These are phyloP conservation scores for Cephus spinipes DNA, from an alignment of 2,888 invertebrate genomes.

Conservation along the genomic window DNA sequence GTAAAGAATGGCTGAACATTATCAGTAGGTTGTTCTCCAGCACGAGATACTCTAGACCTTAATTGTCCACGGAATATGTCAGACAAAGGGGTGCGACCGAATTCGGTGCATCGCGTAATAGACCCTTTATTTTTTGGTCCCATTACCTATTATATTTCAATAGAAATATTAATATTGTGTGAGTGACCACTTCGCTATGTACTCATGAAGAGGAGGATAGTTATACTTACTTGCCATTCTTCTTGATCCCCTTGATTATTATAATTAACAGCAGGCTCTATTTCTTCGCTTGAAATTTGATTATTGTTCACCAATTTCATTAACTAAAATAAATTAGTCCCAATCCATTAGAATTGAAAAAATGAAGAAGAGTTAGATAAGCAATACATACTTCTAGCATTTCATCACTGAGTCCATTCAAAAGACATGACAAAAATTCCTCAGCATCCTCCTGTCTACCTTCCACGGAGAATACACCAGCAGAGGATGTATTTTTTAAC, in stretches of 20 bases:
- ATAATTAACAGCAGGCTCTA: slow-evolving; percentile 61
- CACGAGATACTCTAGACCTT: slow-evolving; percentile 83
- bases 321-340: slow-evolving; percentile 61
- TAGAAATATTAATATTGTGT: slow-evolving; percentile 17
- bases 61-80: slow-evolving; percentile 95
- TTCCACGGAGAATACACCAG: slow-evolving; percentile 79
- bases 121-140: slow-evolving; percentile 89
- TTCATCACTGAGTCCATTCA: slow-evolving; percentile 96
- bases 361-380: slow-evolving; percentile 4
- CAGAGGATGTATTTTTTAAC: slow-evolving; percentile 80
- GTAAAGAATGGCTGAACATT: slow-evolving; percentile 97
- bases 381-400: slow-evolving; percentile 83
- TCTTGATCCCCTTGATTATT: slow-evolving; percentile 71
- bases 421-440: slow-evolving; percentile 92
- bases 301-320: slow-evolving; percentile 68
- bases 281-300: slow-evolving; percentile 38
- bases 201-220: background rate
- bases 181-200: background rate
- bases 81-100: slow-evolving; percentile 88
- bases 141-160: slow-evolving; percentile 73
- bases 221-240: slow-evolving; percentile 75
- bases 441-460: slow-evolving; percentile 98
- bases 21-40: slow-evolving; percentile 84
- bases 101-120: slow-evolving; percentile 85
- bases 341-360: slow-evolving; percentile 16